Percentiles rank a stretch among this genome's conserved stretches.
Evolutionary conservation across 2,797 vertebrate species (phyloP).

Genomic region (Bradypodion ventrale): DNA sequence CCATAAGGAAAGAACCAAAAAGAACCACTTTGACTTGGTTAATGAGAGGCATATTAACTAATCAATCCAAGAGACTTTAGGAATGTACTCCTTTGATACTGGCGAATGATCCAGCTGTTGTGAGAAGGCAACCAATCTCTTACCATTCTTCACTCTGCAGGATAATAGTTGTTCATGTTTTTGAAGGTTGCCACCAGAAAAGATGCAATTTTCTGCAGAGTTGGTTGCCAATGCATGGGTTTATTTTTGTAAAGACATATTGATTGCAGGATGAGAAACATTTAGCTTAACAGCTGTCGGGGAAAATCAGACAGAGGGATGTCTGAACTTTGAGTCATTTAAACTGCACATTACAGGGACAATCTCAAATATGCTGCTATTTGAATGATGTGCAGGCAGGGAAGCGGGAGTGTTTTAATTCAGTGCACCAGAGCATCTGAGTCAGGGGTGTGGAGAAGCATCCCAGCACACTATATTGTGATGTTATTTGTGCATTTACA

Average conservation of each 20-base stretch:
- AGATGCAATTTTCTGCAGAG: conserved; percentile 58
- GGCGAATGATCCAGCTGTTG: conserved; percentile 62
- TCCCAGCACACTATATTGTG: not conserved
- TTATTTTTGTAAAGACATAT: conserved; percentile 75
- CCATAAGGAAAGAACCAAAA: conserved; percentile 35
- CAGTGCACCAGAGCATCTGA: not conserved
- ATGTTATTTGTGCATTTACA: no score
- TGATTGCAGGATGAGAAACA: conserved; percentile 77
- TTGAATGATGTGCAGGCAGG: not conserved
- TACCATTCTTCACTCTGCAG: conserved; percentile 30
- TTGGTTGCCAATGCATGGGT: conserved; percentile 71
- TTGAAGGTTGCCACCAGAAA: conserved; percentile 55
- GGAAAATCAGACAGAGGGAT: conserved; percentile 71
- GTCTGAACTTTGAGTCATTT: conserved; percentile 71
- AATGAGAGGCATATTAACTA: conserved; percentile 58
- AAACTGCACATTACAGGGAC: conserved; percentile 56
- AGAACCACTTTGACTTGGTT: conserved; percentile 34
- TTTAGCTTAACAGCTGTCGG: conserved; percentile 75
- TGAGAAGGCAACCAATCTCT: conserved; percentile 58
- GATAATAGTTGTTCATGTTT: conserved; percentile 58
- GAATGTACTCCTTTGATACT: conserved; percentile 65
- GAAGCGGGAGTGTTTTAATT: not conserved
- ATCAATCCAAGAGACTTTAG: conserved; percentile 45
- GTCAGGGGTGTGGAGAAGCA: no score
- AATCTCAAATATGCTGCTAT: conserved; percentile 41